These are phyloP conservation scores for Trachelus tabidus DNA, from an alignment of 2,888 invertebrate genomes.

Conservation along the genomic window DNA sequence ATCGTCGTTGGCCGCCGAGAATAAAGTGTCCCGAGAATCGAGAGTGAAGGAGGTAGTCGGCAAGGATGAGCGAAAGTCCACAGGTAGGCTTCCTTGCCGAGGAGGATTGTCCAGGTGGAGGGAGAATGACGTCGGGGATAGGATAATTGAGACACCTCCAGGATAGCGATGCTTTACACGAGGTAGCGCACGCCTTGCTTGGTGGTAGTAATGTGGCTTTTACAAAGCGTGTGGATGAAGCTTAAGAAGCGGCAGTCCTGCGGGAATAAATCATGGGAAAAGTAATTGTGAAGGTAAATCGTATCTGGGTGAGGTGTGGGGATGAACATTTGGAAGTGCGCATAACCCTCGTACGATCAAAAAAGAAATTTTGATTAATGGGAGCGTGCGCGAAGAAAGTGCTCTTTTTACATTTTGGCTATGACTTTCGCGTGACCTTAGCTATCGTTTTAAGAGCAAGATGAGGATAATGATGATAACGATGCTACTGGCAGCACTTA, in stretches of 20 bases:
- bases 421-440: background rate
- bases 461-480: background rate
- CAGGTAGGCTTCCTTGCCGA: background rate
- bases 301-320: background rate
- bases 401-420: background rate
- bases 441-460: background rate
- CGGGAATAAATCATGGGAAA: background rate
- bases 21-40: background rate
- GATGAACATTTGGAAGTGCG: background rate
- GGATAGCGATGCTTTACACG: background rate
- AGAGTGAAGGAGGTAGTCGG: background rate
- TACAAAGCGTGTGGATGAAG: background rate
- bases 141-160: background rate
- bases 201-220: background rate
- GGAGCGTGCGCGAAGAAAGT: background rate
- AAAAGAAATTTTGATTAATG: background rate
- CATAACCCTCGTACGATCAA: background rate
- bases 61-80: background rate
- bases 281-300: background rate
- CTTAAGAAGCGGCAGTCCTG: background rate
- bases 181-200: background rate
- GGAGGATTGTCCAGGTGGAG: background rate
- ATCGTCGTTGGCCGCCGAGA: background rate
- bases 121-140: background rate
- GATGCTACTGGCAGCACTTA: background rate